Percentiles rank a stretch among this genome's conserved stretches.
These are phyloP conservation scores for Herminia tarsipennalis DNA, from an alignment of 2,888 invertebrate genomes.

Conservation along the genomic window DNA sequence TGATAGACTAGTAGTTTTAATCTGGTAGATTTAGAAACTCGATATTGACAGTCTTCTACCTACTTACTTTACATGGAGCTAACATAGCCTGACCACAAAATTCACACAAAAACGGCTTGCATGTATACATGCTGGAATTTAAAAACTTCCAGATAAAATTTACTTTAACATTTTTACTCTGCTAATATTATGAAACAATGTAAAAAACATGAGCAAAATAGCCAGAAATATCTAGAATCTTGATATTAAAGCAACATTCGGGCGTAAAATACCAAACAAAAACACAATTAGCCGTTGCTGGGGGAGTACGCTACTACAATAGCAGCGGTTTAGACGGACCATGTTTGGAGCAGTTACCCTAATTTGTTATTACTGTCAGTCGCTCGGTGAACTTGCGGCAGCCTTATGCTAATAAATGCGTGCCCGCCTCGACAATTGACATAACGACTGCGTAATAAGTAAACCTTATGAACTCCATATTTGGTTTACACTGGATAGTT, in stretches of 20 bases:
- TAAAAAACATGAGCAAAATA: not conserved
- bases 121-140: too few relatives aligned
- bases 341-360: slow-evolving; percentile 70
- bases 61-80: too few relatives aligned
- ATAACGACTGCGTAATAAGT: slow-evolving; percentile 33
- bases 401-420: slow-evolving; percentile 71
- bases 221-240: slow-evolving; percentile 30
- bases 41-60: too few relatives aligned
- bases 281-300: slow-evolving; percentile 71
- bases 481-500: slow-evolving; percentile 18
- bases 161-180: too few relatives aligned
- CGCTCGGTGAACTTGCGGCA: slow-evolving; percentile 63
- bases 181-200: too few relatives aligned
- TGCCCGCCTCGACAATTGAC: slow-evolving; percentile 51
- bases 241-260: slow-evolving; percentile 57
- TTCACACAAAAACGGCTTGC: too few relatives aligned
- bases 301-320: slow-evolving; percentile 66
- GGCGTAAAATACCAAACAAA: slow-evolving; percentile 77
- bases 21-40: too few relatives aligned
- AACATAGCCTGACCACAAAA: too few relatives aligned
- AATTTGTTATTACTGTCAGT: slow-evolving; percentile 77
- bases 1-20: too few relatives aligned
- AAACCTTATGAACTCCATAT: slow-evolving; percentile 34
- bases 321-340: slow-evolving; percentile 54
- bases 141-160: too few relatives aligned